Evolutionary conservation across 2,113 vertebrate genomes (phyloP).

Genomic region (Phalacrocorax aristotelis): DNA sequence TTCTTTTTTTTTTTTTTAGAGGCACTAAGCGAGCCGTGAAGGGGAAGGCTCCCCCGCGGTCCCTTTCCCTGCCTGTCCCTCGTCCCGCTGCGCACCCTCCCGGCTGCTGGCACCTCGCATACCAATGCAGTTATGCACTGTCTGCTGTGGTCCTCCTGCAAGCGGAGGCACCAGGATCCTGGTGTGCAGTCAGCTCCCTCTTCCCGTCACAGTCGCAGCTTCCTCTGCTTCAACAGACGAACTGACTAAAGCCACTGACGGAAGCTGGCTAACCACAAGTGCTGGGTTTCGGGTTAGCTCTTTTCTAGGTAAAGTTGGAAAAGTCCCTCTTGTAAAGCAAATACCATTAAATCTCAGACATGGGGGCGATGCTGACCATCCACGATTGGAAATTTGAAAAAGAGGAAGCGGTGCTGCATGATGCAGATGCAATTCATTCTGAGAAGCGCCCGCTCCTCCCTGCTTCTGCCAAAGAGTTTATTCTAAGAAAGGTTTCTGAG

Average conservation of each 20-base stretch:
- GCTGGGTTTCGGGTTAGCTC: slow-evolving; percentile 62
- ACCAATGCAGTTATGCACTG: slow-evolving; percentile 28
- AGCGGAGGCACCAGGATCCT: slow-evolving; percentile 14
- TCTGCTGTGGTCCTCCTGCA: slow-evolving; percentile 57
- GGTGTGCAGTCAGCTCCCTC: slow-evolving; percentile 34
- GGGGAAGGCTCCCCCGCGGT: not conserved
- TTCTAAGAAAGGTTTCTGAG: slow-evolving; percentile 66
- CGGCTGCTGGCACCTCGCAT: slow-evolving; percentile 36
- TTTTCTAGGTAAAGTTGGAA: slow-evolving; percentile 83
- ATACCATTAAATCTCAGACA: slow-evolving; percentile 59
- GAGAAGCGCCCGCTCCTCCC: slow-evolving; percentile 71
- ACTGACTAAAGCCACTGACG: slow-evolving; percentile 58
- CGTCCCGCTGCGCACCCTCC: not conserved
- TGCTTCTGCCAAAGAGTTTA: slow-evolving; percentile 24
- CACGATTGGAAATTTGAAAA: slow-evolving; percentile 68
- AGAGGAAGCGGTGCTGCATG: slow-evolving; percentile 68
- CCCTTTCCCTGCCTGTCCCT: not conserved
- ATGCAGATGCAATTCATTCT: slow-evolving; percentile 78
- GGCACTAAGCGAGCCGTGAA: not conserved
- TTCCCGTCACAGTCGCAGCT: slow-evolving; percentile 55
- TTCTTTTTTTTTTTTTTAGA: not conserved
- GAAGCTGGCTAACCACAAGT: slow-evolving; percentile 77
- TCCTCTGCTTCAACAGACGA: slow-evolving; percentile 46
- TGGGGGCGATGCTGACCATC: slow-evolving; percentile 69
- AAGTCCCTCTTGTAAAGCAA: slow-evolving; percentile 73